Base-by-base conservation (phyloP, 2,888 invertebrate species). In the Busseola fusca region DNA sequence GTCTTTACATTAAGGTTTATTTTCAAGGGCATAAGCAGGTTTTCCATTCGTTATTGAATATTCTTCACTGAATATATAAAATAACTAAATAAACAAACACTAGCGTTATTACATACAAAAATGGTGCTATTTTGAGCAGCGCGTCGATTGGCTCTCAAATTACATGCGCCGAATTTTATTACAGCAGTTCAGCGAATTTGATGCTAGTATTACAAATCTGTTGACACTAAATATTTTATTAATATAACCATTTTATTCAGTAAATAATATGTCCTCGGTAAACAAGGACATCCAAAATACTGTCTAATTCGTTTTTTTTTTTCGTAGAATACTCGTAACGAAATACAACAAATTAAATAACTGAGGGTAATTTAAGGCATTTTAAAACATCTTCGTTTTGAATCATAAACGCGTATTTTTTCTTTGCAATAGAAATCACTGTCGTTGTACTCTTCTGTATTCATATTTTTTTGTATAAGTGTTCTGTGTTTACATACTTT, bases 161-260 rank as follows among this genome's bases (percentile, higher is more conserved):
- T 72, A 62, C 64, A 72, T 4, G 37, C 45, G 34, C 21, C 37
- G 37, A 63, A 59, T 64, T 71, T 71, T 48, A 64, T 64, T 1
- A 54, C 30, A 4, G 30, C 14, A 54, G 59, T 64, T 65, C 52
- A n/a, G 42, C 9, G 45, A 78, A 72, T 78, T 73, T 78, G 73
- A 72, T 45, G 27, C 60, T 57, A 45, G 21, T 37, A 48, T 40
- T 60, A 57, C 45, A 71, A 70, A 72, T 71, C 40, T 78, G 62
- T 64, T 71, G 58, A 40, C 30, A 64, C 12, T 48, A 34, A 74
- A 76, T 74, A 69, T 72, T 48, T 50, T 27, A 12, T 14, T 48
- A 42, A n/a, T n/a, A n/a, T n/a, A n/a, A n/a, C n/a, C n/a, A 9
- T 54, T 52, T 74, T 54, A 50, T 27, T 27, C 21, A 30, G 52